These are phyloP conservation scores for Cephus pygmeus DNA, from an alignment of 2,888 invertebrate genomes.

Conservation along the genomic window DNA sequence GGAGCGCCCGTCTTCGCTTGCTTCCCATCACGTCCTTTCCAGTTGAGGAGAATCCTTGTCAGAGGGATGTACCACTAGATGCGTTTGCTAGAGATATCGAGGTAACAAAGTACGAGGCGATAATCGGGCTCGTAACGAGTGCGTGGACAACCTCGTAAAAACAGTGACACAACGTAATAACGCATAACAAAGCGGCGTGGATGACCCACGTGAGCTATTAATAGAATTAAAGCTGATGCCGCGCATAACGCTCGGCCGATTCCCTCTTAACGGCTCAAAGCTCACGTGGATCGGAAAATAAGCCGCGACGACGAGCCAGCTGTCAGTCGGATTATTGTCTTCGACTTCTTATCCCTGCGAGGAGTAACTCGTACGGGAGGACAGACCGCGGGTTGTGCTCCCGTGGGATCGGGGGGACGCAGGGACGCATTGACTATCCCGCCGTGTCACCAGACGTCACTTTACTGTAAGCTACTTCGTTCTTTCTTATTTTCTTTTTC, in stretches of 20 bases:
- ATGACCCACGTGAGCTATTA: constrained; percentile 24
- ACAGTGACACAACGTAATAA: constrained; percentile 16
- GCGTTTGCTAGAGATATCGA: neutral
- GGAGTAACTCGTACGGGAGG: constrained; percentile 2
- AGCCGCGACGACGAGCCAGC: constrained; percentile 57
- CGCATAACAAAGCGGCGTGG: constrained; percentile 13
- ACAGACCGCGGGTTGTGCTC: constrained; percentile 33
- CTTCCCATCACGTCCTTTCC: neutral
- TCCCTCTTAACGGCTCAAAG: constrained; percentile 37
- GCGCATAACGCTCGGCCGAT: constrained; percentile 26
- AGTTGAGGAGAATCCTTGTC: neutral
- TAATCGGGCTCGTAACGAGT: constrained; percentile 1
- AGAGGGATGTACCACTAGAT: neutral
- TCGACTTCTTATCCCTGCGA: constrained; percentile 59
- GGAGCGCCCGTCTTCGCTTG: neutral
- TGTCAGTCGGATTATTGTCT: constrained; percentile 66
- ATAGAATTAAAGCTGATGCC: constrained; percentile 34
- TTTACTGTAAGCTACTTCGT: constrained; percentile 20
- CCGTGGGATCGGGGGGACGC: constrained; percentile 46
- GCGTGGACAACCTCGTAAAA: constrained; percentile 18
- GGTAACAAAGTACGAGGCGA: neutral
- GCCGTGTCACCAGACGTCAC: constrained; percentile 41
- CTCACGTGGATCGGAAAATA: constrained; percentile 44
- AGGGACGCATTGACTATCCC: constrained; percentile 40
- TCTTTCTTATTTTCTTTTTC: constrained; percentile 28